Evolutionary conservation across 2,113 vertebrate species (phyloP), one percentile per base, ranked within the genome.

Genomic region (Macquaria ambigua): DNA sequence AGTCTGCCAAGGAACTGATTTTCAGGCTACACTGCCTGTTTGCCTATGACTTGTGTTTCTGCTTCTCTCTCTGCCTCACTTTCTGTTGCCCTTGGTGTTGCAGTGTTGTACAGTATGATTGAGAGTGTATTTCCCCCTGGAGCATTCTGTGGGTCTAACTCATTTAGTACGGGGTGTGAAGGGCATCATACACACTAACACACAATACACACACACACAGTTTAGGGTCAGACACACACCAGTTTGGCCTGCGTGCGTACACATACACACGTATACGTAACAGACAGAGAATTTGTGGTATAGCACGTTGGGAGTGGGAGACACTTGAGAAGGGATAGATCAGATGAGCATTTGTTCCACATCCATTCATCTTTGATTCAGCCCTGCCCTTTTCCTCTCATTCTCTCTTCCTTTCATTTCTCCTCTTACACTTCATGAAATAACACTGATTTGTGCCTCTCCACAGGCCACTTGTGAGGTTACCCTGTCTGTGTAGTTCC

Each of bases 381-480:
- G 8, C n/a, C 28, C 61, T 81, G 79, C 73, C 63, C 85, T 84
- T 89, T 75, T 28, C 41, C 75, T 70, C 28, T 77, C 34, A 23
- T 77, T 84, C 52, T 43, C 48, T 85, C 37, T 53, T 75, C 25
- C 52, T 86, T 77, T 78, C 43, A 53, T 74, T 70, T 81, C 28
- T 79, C 37, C 28, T 79, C 79, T 86, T 59, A 28, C 4, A 25
- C 80, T 64, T 84, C 77, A 77, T 79, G 77, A 87, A 92, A 83
- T 82, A 64, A 69, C 43, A 63, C 77, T 89, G 86, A 91, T 92
- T 91, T 92, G 67, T 63, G 8, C 74, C 64, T 87, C 83, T 84
- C 75, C 53, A 28, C 46, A 43, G 68, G 77, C 82, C 81, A 82
- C 84, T 88, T 80, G 77, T 81, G 52, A 81, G 71, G 55, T 79